Base-by-base conservation (phyloP, 2,113 vertebrate genomes). In the Saguinus imperator region DNA sequence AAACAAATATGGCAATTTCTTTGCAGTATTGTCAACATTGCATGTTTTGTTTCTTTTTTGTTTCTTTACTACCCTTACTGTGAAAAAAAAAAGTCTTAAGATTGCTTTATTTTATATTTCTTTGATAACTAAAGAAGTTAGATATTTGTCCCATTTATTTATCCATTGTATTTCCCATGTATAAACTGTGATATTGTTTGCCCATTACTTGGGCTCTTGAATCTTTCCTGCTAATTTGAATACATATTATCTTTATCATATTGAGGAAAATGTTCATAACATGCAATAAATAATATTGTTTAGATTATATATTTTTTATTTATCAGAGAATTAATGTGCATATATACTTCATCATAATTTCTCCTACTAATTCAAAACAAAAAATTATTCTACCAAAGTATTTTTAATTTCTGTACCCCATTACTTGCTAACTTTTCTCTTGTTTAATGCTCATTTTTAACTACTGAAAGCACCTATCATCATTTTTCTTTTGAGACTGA, bases 401-500 rank as follows among this genome's bases (percentile, higher is more conserved):
- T 14, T 52, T n/a, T 73, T 80, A 57, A 80, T 80, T 70, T 81
- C 48, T 80, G 25, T 64, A n/a, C 48, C 82, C 6, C 18, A 82
- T 66, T 89, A 52, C 27, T 83, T 83, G 16, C 43, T 89, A 66
- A 61, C 83, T 89, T 94, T 83, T 91, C 79, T 72, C 61, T 89
- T 79, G 16, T 37, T 66, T 66, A 83, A 89, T 76, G 14, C 3
- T 66, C 29, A 64, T 82, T 89, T 68, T 83, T 66, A 83, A 83
- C 55, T 66, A 55, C 27, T 89, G 52, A 64, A 75, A 52, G 27
- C 20, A 83, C 20, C 20, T 75, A 4, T 11, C 4, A 83, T 55
- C 73, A n/a, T 68, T 17, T 35, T 6, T 52, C 52, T 52, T 52
- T 52, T 17, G 16, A 52, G 52, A 52, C 52, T 17, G 52, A 52